These are phyloP conservation scores for Hormaphis cornu DNA, from an alignment of 1,140 invertebrate species.

Conservation along the genomic window DNA sequence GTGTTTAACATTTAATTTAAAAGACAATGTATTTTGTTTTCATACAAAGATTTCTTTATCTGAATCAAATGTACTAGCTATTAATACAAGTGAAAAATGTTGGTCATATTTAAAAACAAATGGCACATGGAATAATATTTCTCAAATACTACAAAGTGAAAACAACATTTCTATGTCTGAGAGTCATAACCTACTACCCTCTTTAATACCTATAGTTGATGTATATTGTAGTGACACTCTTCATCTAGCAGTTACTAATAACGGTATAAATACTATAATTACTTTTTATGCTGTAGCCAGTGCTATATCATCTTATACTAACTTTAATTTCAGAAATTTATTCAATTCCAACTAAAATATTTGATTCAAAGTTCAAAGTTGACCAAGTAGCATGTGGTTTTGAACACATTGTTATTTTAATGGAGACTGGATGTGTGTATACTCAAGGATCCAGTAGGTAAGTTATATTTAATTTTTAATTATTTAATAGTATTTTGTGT, in stretches of 20 bases:
- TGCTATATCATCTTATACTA: background rate
- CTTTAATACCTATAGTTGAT: background rate
- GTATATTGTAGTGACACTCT: constrained; percentile 26
- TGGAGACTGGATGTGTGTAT: constrained; percentile 61
- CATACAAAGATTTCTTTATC: constrained; percentile 8
- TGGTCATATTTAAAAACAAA: constrained; percentile 19
- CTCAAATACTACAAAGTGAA: background rate
- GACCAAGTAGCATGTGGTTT: constrained; percentile 62
- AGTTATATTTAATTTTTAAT: constrained; percentile 37
- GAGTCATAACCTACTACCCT: background rate
- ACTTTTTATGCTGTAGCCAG: background rate
- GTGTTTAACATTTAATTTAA: background rate
- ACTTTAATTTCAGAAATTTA: constrained; percentile 6
- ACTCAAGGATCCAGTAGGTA: constrained; percentile 74
- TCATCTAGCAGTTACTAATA: constrained; percentile 14
- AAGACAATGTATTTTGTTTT: background rate
- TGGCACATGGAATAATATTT: constrained; percentile 19
- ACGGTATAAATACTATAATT: too few relatives aligned
- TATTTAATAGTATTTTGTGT: background rate
- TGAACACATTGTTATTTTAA: constrained; percentile 66
- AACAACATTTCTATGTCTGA: background rate
- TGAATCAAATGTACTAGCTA: constrained; percentile 13
- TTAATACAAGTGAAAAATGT: background rate
- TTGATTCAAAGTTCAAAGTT: constrained; percentile 24
- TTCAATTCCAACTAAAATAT: constrained; percentile 28